Evolutionary conservation across 2,113 vertebrate species (phyloP).

Genomic region (Euleptes europaea): DNA sequence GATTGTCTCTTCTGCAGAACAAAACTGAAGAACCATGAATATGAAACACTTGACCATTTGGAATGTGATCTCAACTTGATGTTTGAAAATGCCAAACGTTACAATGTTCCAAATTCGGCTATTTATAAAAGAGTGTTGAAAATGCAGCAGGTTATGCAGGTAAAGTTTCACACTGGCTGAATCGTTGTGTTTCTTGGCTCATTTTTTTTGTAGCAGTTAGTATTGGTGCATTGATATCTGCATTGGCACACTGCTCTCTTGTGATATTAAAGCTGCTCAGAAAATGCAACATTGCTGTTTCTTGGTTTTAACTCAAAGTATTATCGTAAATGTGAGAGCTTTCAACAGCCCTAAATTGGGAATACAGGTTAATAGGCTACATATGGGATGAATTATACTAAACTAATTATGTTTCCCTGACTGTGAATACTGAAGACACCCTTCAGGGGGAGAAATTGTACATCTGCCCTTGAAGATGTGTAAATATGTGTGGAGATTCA

Average conservation of each 20-base stretch:
- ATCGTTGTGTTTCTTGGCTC: neutral
- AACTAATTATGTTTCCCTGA: neutral
- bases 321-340: neutral
- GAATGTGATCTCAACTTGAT: constrained; percentile 92
- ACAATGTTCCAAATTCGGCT: constrained; percentile 94
- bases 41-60: constrained; percentile 92
- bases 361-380: neutral
- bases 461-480: neutral
- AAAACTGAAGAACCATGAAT: constrained; percentile 96
- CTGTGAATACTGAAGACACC: neutral
- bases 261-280: neutral
- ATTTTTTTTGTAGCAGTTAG: constrained; percentile 15
- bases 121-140: constrained; percentile 97
- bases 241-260: constrained; percentile 1
- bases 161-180: constrained; percentile 56
- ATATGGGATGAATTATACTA: neutral
- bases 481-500: constrained; percentile 19
- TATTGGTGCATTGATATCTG: constrained; percentile 9
- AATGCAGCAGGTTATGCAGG: constrained; percentile 97
- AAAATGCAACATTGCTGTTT: neutral
- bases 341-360: neutral
- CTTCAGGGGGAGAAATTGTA: neutral
- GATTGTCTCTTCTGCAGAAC: constrained; percentile 76
- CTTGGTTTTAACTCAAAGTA: neutral
- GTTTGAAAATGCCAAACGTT: constrained; percentile 98